Evolutionary conservation across 2,797 vertebrate species (phyloP), one percentile per base, ranked within the genome.

Genomic region (Cossypha heuglini): DNA sequence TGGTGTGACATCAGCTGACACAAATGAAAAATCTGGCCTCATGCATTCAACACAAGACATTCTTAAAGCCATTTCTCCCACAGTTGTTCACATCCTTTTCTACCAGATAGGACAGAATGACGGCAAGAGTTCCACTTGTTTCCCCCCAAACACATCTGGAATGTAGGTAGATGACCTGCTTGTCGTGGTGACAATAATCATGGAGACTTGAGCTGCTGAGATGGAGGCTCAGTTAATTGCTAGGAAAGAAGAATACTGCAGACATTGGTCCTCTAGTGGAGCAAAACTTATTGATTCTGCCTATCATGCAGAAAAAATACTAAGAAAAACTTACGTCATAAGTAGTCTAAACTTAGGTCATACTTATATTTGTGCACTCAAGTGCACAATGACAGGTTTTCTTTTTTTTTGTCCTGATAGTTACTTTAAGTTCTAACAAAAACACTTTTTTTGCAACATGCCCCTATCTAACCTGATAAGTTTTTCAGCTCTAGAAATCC

Each of bases 401-500:
- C 72, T 19, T 38, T 73, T 82, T 68, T 74, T 83, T 86, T 63
- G 48, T 68, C 22, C 59, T 45, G 13, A 45, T 38, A n/a, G 76
- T 62, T 86, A 82, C 46, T 73, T 72, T 55, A 68, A 77, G 20
- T 74, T 94, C 33, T 71, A 58, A 83, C 43, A 91, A 80, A 92
- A 85, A 1, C 14, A 57, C 33, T 9, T 72, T 77, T 80, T 80
- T 83, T 94, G 38, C 38, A 90, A 85, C 49, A 42, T 69, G 35
- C 4, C n/a, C 33, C 24, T 87, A 76, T 90, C 77, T 58, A 88
- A 76, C 31, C 59, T 59, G 55, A 26, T 68, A 86, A 67, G 37
- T 48, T 79, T 86, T 93, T 84, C 71, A 84, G 58, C 43, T 92
- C 73, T 37, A 73, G 75, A 95, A 93, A 73, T 86, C 40, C 63